Evolutionary conservation across 2,797 vertebrate genomes (phyloP).

Genomic region (Sylvia borin): DNA sequence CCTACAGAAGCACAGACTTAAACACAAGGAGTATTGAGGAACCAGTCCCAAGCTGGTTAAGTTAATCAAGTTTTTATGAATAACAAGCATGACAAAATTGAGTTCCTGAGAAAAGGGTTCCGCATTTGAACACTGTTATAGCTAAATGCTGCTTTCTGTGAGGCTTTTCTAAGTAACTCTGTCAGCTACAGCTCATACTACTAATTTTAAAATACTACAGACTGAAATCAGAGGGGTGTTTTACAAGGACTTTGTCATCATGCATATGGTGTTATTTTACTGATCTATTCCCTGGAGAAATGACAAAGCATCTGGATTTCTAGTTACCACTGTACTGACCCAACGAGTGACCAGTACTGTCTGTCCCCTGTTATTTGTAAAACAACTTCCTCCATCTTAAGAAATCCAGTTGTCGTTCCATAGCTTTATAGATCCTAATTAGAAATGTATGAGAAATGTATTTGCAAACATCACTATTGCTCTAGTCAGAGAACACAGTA

Average conservation of each 20-base stretch:
- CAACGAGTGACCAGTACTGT: background rate
- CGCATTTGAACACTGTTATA: background rate
- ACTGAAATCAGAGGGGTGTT: background rate
- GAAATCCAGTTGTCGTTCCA: background rate
- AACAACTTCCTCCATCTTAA: background rate
- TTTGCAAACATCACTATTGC: background rate
- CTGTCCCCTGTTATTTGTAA: background rate
- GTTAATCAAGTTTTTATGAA: background rate
- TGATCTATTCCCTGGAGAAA: background rate
- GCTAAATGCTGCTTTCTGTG: background rate
- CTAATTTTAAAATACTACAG: background rate
- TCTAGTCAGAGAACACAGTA: background rate
- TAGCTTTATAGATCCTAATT: background rate
- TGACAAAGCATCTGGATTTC: background rate
- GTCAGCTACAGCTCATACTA: background rate
- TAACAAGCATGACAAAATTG: background rate
- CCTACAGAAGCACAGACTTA: background rate
- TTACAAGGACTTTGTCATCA: background rate
- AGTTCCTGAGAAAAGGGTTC: background rate
- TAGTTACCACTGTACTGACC: background rate
- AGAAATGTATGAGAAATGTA: background rate
- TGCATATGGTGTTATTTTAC: background rate
- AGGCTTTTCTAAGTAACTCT: background rate
- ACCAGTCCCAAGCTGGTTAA: background rate
- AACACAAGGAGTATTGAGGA: background rate